These are phyloP conservation scores for Cerceris rybyensis DNA, from an alignment of 2,888 invertebrate genomes.

Conservation along the genomic window DNA sequence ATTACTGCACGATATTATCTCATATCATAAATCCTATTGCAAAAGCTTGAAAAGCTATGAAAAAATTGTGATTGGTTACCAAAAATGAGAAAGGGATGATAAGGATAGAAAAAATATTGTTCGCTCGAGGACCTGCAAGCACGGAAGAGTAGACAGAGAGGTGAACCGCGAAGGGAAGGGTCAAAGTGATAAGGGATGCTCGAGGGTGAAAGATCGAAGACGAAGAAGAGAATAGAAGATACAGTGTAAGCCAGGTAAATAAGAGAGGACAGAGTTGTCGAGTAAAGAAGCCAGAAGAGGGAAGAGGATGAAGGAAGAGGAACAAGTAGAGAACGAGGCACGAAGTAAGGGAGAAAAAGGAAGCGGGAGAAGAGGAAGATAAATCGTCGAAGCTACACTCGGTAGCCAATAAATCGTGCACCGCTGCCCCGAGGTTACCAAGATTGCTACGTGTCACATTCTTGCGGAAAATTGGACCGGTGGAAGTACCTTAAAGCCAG, in stretches of 20 bases:
- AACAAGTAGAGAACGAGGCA: conserved; percentile 18
- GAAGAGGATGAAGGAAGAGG: neutral
- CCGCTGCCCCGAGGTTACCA: conserved; percentile 61
- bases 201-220: neutral
- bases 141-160: too few relatives aligned
- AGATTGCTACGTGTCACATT: conserved; percentile 73
- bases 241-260: neutral
- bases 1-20: too few relatives aligned
- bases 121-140: too few relatives aligned
- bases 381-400: conserved; percentile 68
- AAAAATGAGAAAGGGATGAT: too few relatives aligned
- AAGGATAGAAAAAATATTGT: too few relatives aligned
- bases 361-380: conserved; percentile 52
- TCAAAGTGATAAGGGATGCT: neutral
- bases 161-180: too few relatives aligned
- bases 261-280: too few relatives aligned
- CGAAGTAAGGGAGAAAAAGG: conserved; percentile 31
- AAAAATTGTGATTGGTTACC: too few relatives aligned
- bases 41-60: too few relatives aligned
- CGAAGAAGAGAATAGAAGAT: neutral
- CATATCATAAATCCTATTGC: too few relatives aligned
- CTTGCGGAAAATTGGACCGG: conserved; percentile 68
- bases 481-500: conserved; percentile 60
- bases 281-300: neutral
- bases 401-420: conserved; percentile 69